Base-by-base conservation (phyloP, 2,113 vertebrate species). In the Pycnonotus jocosus region DNA sequence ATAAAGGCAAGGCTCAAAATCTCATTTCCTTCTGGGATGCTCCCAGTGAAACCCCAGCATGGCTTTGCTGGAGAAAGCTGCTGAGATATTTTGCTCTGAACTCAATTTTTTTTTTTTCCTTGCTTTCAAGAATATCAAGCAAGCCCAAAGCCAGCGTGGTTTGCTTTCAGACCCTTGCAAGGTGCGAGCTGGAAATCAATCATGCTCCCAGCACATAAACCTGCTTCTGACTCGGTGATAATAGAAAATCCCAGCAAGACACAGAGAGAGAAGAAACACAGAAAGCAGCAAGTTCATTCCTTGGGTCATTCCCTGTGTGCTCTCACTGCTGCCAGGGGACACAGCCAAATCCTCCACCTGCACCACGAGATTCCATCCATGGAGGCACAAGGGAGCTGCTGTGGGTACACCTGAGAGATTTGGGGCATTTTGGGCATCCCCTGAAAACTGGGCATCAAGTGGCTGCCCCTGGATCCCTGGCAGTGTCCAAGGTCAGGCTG, bases 231-330 rank as follows among this genome's bases (percentile, higher is more conserved):
- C 45, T 90, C 22, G 3, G 81, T 84, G 90, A 88, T 91, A 96
- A 95, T 91, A 66, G 86, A 92, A 95, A 96, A 96, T 78, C 79
- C 37, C 90, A 94, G 92, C 90, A 96, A 42, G 93, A 81, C 27
- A 44, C 7, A 8, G 6, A 38, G 47, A 14, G 15, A 53, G 72
- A 35, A 53, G 64, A 5, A 44, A 74, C 88, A 15, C 35, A 62
- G 69, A 40, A 35, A 35, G 66, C 50, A 71, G 88, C 5, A 56
- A 73, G 48, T 50, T 86, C 93, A 37, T 38, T 65, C 81, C 57
- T 66, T 40, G 1, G 10, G 48, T 51, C 15, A 3, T 31, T 62
- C 50, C 30, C 48, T 51, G n/a, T 66, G 72, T 38, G 61, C 54
- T 74, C 37, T 88, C 74, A 9, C 48, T 38, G 6, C 64, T 81